Evolutionary conservation across 2,797 vertebrate genomes (phyloP), one percentile per base, ranked within the genome.

Genomic region (Amblyopsis hoosieri): DNA sequence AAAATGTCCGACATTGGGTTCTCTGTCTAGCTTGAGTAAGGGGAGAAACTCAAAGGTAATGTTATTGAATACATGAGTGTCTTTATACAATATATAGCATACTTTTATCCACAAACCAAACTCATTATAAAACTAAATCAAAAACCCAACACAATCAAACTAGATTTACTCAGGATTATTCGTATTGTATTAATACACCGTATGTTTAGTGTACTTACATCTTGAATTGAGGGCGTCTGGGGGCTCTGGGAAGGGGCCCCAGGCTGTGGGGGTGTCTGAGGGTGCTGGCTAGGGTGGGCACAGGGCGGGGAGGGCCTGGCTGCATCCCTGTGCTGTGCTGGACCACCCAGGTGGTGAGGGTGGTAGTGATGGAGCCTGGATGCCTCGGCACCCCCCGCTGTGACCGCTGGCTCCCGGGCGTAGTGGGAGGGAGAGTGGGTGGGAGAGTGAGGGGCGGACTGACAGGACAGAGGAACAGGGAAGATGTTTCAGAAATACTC

Each of bases 161-260:
- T 42, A 42, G 9, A 42, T 8, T 42, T 42, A 9, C 9, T 9
- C 2, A 42, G 7, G 9, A 42, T 42, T 29, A 29, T 29, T 29
- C 23, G 23, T 29, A 29, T 3, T 29, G 23, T 29, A 29, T 29
- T 4, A 29, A 29, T 29, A 19, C 23, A 29, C 23, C 3, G 23
- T 23, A 10, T 33, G 4, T 37, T 12, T n/a, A 14, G 42, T 55
- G 50, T 3, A 33, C 80, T 82, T 90, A 98, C 97, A 93, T 98
- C 96, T 90, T 96, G 95, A 72, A 89, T 92, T 52, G 93, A 83
- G 7, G 92, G 90, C 15, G 90, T 84, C 76, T 94, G 60, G 7
- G 81, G 46, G 33, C 3, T 7, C 0, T 52, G 57, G 15, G 46
- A 14, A 6, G 15, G 47, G 3, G 19, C 45, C 2, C 66, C 81